Evolutionary conservation across 2,888 invertebrate genomes (phyloP).

Genomic region (Tachina grossa): DNA sequence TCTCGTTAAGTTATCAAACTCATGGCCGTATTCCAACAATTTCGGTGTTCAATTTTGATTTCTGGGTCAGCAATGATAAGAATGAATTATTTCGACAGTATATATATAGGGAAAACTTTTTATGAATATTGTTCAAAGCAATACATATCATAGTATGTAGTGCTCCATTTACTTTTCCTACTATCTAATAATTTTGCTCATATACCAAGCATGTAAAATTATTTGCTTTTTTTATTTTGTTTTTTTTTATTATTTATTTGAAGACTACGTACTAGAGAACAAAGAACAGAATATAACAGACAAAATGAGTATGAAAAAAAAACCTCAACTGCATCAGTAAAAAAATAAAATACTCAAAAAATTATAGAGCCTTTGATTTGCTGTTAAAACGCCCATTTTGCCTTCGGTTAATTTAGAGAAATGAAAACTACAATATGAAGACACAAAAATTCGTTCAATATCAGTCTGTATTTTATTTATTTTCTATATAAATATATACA

Average conservation of each 20-base stretch:
- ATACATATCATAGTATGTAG: too few species aligned
- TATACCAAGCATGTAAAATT: conserved; percentile 34
- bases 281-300: conserved; percentile 38
- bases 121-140: too few species aligned
- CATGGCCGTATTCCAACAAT: too few species aligned
- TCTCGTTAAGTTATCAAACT: too few species aligned
- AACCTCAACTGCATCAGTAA: conserved; percentile 41
- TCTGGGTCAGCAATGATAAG: too few species aligned
- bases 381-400: conserved; percentile 69
- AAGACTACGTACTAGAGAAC: conserved; percentile 6
- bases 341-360: conserved; percentile 45
- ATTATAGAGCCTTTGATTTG: conserved; percentile 70
- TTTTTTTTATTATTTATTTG: conserved; percentile 8
- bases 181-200: conserved; percentile 15
- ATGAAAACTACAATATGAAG: background rate
- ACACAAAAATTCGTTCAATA: too few species aligned
- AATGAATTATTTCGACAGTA: too few species aligned
- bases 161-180: background rate
- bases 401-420: conserved; percentile 36
- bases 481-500: conserved; percentile 3
- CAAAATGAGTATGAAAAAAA: conserved; percentile 15
- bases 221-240: background rate
- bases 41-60: too few species aligned
- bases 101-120: too few species aligned
- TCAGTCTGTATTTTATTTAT: conserved; percentile 19